Base-by-base conservation (phyloP, 1,140 invertebrate species). In the Drosophila jambulina region DNA sequence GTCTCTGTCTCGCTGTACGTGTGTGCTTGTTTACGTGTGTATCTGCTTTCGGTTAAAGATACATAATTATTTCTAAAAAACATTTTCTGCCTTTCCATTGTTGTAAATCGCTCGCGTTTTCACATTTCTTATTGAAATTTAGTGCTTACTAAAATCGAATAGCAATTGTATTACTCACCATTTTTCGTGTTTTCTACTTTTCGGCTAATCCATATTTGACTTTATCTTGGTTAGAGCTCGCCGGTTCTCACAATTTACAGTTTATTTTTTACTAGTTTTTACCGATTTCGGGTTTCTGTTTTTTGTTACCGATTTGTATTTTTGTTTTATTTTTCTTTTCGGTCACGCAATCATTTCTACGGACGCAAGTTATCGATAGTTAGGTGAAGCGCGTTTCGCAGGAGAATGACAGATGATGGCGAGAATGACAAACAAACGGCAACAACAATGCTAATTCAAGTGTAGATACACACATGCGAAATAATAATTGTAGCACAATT, bases 41-140 rank as follows among this genome's bases (percentile, higher is more conserved):
- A 86, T 87, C 75, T 91, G 77, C 72, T 82, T 86, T 90, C 79
- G 76, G 79, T 78, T 86, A 81, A 85, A 91, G 85, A 91, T 91
- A 91, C 84, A 91, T 91, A 91, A 91, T 91, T 91, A 91, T 92
- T 92, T 91, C 86, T 91, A 86, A 92, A 92, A 92, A 91, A 67
- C 91, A 92, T 81, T 92, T 91, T 91, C 82, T 87, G 91, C 91
- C 91, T 92, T 75, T 68, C 78, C 84, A 84, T 92, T 92, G 82
- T 91, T 84, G 80, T 90, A 92, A 91, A 84, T 87, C 78, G 78
- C 74, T 88, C 78, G 75, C 75, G 75, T 75, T 91, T 92, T 92
- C 86, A 91, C 79, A 72, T 56, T 76, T 64, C 62, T 25, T 19
- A 72, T 51, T 40, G 25, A 53, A 61, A 29, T 6, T 36, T 10